phyloP scores from a whole-genome alignment of 92 coral and sea anemone species.

The Isaurus tuberculatus region DNA sequence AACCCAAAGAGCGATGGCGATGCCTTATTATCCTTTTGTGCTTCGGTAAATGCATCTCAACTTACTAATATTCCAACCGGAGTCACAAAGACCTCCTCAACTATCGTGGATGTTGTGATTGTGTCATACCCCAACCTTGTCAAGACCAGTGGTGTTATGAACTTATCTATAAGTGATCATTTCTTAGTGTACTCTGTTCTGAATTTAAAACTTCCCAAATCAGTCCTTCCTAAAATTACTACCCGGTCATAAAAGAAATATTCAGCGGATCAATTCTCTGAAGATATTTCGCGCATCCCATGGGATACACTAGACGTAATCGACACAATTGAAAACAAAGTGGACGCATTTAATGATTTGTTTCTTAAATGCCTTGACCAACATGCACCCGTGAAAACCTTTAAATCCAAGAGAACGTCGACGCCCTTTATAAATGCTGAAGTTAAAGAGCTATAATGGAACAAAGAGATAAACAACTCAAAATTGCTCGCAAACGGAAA shows the following conservation, averaged over 20 bases:
- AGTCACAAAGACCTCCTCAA: conserved; percentile 24
- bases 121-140: conserved; percentile 19
- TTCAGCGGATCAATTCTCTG: not conserved
- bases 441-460: conserved; percentile 14
- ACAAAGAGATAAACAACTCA: conserved; percentile 33
- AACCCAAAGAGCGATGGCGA: conserved; percentile 24
- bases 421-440: conserved; percentile 13
- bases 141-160: not conserved
- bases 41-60: conserved; percentile 33
- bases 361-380: not conserved
- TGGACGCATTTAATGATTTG: conserved; percentile 14
- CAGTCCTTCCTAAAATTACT: not conserved
- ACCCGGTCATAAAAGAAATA: not conserved
- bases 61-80: conserved; percentile 11
- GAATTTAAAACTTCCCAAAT: not conserved
- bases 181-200: not conserved
- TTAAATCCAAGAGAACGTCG: not conserved
- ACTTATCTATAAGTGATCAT: conserved; percentile 22
- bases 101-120: conserved; percentile 37
- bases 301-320: not conserved
- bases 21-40: conserved; percentile 34
- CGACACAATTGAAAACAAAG: not conserved
- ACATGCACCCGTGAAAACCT: conserved; percentile 4
- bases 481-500: conserved; percentile 21
- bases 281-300: conserved; percentile 10